A percentile compares a stretch with the other conserved stretches of the same genome.
Conservation (phyloP, 2,888 invertebrate species). For the Oxystoma pomonae region DNA sequence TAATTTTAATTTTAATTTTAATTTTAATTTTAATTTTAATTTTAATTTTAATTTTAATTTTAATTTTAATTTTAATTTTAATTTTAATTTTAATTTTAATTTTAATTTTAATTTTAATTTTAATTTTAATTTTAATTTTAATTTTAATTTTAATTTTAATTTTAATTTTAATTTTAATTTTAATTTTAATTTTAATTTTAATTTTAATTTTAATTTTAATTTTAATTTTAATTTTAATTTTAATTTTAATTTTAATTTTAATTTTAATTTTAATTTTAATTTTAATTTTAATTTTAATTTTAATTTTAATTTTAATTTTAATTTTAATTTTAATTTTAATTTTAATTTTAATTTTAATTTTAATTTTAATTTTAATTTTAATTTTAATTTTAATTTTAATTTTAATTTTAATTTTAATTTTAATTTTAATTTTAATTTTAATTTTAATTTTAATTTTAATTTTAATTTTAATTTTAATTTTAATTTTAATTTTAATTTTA, state of each 20-base stretch:
- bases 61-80: not conserved
- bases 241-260: not conserved
- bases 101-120: not conserved
- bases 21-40: not conserved
- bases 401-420: not conserved
- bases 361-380: not conserved
- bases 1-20: not conserved
- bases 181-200: not conserved
- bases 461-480: not conserved
- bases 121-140: not conserved
- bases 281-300: not conserved
- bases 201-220: not conserved
- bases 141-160: not conserved
- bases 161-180: not conserved
- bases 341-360: not conserved
- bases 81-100: not conserved
- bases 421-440: not conserved
- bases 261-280: not conserved
- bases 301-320: not conserved
- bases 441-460: not conserved
- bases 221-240: not conserved
- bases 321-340: not conserved
- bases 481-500: not conserved
- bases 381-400: not conserved
- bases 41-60: not conserved